Conservation (phyloP, 1,140 invertebrate genomes). For the Vanessa tameamea region DNA sequence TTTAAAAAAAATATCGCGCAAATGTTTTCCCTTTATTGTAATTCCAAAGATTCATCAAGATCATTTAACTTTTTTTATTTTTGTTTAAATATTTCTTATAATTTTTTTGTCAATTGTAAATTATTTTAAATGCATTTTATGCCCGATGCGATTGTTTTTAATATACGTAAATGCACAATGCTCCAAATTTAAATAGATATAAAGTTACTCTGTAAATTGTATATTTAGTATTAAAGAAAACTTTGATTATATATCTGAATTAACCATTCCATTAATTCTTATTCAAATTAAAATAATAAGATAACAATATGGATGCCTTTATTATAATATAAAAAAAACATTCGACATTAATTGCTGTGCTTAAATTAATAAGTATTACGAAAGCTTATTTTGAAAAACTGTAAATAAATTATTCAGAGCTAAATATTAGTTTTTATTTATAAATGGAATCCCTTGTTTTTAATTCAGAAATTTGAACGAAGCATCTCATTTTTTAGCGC, state of each 20-base stretch:
- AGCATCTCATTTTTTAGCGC: no score
- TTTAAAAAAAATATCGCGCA: background rate
- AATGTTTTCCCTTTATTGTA: constrained; percentile 12
- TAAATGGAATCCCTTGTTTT: background rate
- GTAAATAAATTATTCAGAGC: constrained; percentile 39
- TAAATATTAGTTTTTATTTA: constrained; percentile 15
- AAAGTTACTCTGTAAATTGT: constrained; percentile 12
- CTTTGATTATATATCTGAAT: constrained; percentile 1
- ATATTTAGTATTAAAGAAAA: constrained; percentile 6
- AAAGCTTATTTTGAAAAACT: constrained; percentile 19
- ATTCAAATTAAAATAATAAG: constrained; percentile 6
- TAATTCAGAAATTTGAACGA: no score
- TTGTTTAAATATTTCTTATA: constrained; percentile 13
- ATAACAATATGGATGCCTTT: constrained; percentile 1
- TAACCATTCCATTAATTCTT: constrained; percentile 9
- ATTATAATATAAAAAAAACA: background rate
- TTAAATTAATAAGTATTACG: constrained; percentile 7
- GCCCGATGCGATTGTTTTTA: constrained; percentile 7
- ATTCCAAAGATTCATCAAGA: constrained; percentile 33
- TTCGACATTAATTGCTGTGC: constrained; percentile 10
- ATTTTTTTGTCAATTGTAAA: constrained; percentile 19
- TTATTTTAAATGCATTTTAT: constrained; percentile 21
- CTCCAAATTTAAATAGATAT: constrained; percentile 19
- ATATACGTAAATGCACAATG: constrained; percentile 32
- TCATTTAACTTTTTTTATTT: constrained; percentile 29